Evolutionary conservation across 2,888 invertebrate genomes (phyloP).

Genomic region (Eupithecia tripunctaria): DNA sequence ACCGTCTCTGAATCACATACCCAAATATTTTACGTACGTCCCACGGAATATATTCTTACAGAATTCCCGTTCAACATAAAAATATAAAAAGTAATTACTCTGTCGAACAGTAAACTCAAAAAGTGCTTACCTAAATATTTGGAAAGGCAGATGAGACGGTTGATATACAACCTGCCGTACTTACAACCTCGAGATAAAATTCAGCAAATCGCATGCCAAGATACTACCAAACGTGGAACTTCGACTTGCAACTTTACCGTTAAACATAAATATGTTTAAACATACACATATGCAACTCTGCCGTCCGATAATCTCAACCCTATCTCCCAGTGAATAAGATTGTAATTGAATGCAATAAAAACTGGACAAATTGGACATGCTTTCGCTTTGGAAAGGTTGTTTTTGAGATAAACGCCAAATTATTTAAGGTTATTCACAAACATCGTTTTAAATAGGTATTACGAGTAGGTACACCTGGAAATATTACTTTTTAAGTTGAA

Average conservation of each 20-base stretch:
- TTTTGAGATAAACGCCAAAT: conserved; percentile 31
- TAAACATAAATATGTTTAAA: conserved; percentile 33
- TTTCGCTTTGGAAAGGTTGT: conserved; percentile 38
- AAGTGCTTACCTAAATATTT: conserved; percentile 28
- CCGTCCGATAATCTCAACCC: conserved; percentile 29
- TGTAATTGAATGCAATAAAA: conserved; percentile 22
- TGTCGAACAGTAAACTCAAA: conserved; percentile 26
- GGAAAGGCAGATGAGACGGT: conserved; percentile 39
- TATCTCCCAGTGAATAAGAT: conserved; percentile 22
- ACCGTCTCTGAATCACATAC: not conserved
- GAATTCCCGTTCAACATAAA: not conserved
- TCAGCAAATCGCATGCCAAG: conserved; percentile 77
- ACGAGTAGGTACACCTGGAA: not conserved
- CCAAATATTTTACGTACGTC: not conserved
- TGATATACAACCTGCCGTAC: conserved; percentile 36
- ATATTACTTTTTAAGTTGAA: conserved; percentile 6
- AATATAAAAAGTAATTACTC: conserved; percentile 2
- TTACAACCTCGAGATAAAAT: conserved; percentile 59
- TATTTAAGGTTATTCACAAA: conserved; percentile 20
- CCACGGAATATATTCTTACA: not conserved
- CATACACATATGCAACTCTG: conserved; percentile 47
- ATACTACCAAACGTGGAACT: conserved; percentile 67
- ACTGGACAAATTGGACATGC: conserved; percentile 41
- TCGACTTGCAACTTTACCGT: conserved; percentile 63
- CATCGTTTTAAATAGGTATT: conserved; percentile 11